These are phyloP conservation scores for Ricordea florida DNA, from an alignment of 92 coral and sea anemone genomes.

Conservation along the genomic window DNA sequence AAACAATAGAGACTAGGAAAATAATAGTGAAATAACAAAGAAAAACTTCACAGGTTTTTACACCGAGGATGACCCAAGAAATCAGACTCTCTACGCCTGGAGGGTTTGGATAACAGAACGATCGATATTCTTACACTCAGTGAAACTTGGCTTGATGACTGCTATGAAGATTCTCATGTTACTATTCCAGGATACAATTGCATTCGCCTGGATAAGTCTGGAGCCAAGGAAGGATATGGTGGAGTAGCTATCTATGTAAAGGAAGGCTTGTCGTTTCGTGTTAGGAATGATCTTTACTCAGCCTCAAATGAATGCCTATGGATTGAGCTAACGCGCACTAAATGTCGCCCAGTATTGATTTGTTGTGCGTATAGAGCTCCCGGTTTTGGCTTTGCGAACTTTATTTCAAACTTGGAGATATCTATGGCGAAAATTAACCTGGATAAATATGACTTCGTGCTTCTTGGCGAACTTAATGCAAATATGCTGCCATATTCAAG, in stretches of 20 bases:
- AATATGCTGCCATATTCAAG: too few species aligned
- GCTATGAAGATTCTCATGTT: conserved; percentile 7
- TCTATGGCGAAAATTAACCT: conserved; percentile 14
- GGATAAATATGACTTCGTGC: conserved; percentile 26
- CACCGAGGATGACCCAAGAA: too few species aligned
- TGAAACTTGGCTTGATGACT: conserved; percentile 23
- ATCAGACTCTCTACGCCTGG: conserved; percentile 23
- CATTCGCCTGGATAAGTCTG: conserved; percentile 8
- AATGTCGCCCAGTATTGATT: neutral
- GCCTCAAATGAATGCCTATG: neutral
- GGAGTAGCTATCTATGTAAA: conserved; percentile 11
- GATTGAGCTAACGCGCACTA: conserved; percentile 17
- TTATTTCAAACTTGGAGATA: conserved; percentile 24
- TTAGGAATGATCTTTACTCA: conserved; percentile 14
- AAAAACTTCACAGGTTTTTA: too few species aligned
- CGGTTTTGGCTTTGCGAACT: conserved; percentile 1
- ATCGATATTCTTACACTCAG: conserved; percentile 3
- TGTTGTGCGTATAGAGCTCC: conserved; percentile 35
- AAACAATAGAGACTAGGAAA: too few species aligned
- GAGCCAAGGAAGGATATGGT: conserved; percentile 35
- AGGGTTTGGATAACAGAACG: conserved; percentile 22
- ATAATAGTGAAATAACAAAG: too few species aligned
- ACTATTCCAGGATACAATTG: conserved; percentile 7
- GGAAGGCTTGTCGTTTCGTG: conserved; percentile 23
- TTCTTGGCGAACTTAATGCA: conserved; percentile 35